Evolutionary conservation across 2,888 invertebrate species (phyloP).

Genomic region (Stenodera caucasica): DNA sequence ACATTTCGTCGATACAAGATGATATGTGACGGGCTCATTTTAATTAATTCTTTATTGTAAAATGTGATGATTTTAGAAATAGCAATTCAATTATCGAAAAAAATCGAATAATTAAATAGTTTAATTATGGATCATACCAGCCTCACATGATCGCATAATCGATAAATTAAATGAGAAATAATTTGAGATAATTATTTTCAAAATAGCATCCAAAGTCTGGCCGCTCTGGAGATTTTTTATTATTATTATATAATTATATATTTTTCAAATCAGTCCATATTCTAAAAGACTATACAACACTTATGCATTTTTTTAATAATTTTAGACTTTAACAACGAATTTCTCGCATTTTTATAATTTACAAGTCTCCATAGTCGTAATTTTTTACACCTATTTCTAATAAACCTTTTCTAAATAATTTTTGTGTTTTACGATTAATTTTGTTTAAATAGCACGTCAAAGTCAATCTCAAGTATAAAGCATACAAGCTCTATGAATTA

Average conservation of each 20-base stretch:
- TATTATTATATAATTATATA: not conserved
- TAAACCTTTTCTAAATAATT: slow-evolving; percentile 21
- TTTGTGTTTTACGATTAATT: slow-evolving; percentile 27
- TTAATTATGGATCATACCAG: slow-evolving; percentile 37
- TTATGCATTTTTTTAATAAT: slow-evolving; percentile 22
- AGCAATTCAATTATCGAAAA: too few species aligned
- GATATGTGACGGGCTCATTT: slow-evolving; percentile 22
- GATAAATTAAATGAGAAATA: not conserved
- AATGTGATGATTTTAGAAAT: too few species aligned
- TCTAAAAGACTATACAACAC: slow-evolving; percentile 39
- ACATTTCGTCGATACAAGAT: not conserved
- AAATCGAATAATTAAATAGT: too few species aligned
- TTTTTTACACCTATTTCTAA: slow-evolving; percentile 29
- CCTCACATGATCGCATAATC: slow-evolving; percentile 34
- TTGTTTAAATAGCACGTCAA: slow-evolving; percentile 28
- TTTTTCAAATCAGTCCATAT: slow-evolving; percentile 39
- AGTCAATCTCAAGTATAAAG: slow-evolving; percentile 30
- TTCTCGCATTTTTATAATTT: slow-evolving; percentile 21
- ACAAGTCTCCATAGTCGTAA: slow-evolving; percentile 26
- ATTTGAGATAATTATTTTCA: slow-evolving; percentile 28
- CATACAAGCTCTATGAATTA: slow-evolving; percentile 33
- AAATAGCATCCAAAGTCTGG: slow-evolving; percentile 33
- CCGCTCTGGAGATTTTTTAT: slow-evolving; percentile 18
- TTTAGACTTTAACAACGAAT: slow-evolving; percentile 27
- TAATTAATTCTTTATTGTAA: too few species aligned